Evolutionary conservation across 1,140 invertebrate species (phyloP).

Genomic region (Zaprionus nigranus): DNA sequence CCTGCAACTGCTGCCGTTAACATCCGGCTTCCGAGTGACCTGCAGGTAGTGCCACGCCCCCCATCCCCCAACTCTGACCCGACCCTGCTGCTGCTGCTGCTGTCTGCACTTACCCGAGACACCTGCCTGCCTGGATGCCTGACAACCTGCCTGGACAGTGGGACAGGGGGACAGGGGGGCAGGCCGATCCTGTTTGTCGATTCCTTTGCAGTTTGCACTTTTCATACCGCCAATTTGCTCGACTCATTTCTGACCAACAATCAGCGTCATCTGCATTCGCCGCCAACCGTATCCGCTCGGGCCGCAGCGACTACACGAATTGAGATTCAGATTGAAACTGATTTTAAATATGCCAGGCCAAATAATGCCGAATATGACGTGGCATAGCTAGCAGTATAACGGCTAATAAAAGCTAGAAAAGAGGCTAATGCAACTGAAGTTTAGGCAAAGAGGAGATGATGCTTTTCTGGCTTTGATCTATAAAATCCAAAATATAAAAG

Average conservation of each 20-base stretch:
- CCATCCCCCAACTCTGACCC: background rate
- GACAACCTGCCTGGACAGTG: background rate
- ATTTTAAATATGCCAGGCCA: background rate
- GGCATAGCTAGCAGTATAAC: no score
- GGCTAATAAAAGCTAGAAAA: no score
- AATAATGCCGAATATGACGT: no score
- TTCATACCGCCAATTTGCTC: constrained; percentile 67
- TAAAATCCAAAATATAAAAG: no score
- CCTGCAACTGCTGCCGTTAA: constrained; percentile 67
- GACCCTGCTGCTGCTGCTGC: background rate
- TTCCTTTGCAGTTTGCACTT: constrained; percentile 50
- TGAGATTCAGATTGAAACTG: constrained; percentile 8
- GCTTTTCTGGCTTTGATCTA: no score
- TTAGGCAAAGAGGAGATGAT: no score
- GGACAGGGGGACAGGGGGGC: background rate
- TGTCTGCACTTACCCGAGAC: constrained; percentile 13
- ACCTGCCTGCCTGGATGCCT: constrained; percentile 1
- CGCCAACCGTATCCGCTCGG: background rate
- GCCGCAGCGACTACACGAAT: background rate
- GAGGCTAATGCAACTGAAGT: no score
- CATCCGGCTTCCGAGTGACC: constrained; percentile 71
- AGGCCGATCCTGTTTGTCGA: constrained; percentile 56
- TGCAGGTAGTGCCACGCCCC: constrained; percentile 16
- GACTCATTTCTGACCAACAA: constrained; percentile 39
- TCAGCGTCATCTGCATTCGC: background rate